Evolutionary conservation across 2,113 vertebrate genomes (phyloP), one percentile per base, ranked within the genome.

Genomic region (Notothenia coriiceps): DNA sequence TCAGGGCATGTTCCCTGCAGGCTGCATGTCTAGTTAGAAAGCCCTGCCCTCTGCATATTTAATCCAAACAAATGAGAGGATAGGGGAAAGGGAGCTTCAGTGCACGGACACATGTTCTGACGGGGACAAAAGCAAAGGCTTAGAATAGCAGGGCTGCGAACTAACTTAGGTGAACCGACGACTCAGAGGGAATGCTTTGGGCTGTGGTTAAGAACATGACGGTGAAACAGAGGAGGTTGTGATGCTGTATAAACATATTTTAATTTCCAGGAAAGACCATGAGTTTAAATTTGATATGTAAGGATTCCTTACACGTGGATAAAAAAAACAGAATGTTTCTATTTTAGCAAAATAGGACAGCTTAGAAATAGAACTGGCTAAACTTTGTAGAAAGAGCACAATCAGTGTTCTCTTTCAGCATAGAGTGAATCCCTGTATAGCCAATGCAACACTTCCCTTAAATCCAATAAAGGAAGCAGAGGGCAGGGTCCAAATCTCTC

Each of bases 21-120:
- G 78, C 68, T 69, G 70, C 54, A 43, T 54, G 62, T 75, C 72
- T 80, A 60, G 72, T 78, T 71, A 67, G 78, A 78, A 79, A 84
- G 72, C 63, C 43, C 56, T 77, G 63, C 64, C 66, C 44, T 66
- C 73, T 92, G 77, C 77, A 93, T 91, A 79, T 90, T 88, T 91
- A 89, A 94, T 87, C 70, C 47, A 46, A 68, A 85, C 72, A 86
- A 85, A 86, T 74, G 72, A 86, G 78, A 52, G 73, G 57, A 82
- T 52, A 52, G 59, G 50, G 78, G 10, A 77, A 69, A 74, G 40
- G 74, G 25, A 46, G 65, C 63, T 75, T 87, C 61, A 49, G 61
- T 56, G 60, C 64, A 70, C 62, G 61, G 70, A 88, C 73, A 80
- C 79, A 80, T 81, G 82, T 85, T 79, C 70, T 8, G 33, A 60